Conservation (phyloP, 2,888 invertebrate species). For the Aelia acuminata region DNA sequence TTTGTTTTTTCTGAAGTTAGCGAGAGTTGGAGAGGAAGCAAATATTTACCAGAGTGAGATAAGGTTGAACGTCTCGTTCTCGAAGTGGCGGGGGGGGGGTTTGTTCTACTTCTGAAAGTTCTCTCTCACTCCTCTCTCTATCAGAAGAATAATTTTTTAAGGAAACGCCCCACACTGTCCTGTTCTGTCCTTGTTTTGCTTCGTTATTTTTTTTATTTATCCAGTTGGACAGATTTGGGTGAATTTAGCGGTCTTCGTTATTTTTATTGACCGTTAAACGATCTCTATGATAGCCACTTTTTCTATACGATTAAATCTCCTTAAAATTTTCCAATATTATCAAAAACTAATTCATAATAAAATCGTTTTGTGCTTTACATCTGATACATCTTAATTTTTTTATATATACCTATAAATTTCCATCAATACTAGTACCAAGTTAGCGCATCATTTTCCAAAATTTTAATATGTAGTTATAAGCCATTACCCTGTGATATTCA, state of each 20-base stretch:
- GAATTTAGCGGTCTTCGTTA: background rate
- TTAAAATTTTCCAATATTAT: background rate
- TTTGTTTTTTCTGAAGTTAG: constrained; percentile 49
- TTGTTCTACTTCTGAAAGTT: constrained; percentile 40
- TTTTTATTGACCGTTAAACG: background rate
- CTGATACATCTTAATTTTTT: too few species aligned
- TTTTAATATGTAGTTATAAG: too few species aligned
- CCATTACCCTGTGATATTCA: too few species aligned
- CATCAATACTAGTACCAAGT: too few species aligned
- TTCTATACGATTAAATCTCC: background rate
- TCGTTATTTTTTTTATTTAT: background rate
- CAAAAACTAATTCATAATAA: too few species aligned
- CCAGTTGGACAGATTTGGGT: background rate
- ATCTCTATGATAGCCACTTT: background rate
- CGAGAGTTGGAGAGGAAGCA: constrained; percentile 48
- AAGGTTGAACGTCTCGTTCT: background rate
- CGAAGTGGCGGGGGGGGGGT: background rate
- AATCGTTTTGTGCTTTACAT: too few species aligned
- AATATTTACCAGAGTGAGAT: constrained; percentile 39
- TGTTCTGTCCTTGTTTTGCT: background rate
- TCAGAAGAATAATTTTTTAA: background rate
- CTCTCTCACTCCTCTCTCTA: background rate
- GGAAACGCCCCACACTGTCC: background rate
- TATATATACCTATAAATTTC: too few species aligned
- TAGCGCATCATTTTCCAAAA: too few species aligned